phyloP scores from a whole-genome alignment of 2,113 vertebrate species.

The Scatophagus argus region DNA sequence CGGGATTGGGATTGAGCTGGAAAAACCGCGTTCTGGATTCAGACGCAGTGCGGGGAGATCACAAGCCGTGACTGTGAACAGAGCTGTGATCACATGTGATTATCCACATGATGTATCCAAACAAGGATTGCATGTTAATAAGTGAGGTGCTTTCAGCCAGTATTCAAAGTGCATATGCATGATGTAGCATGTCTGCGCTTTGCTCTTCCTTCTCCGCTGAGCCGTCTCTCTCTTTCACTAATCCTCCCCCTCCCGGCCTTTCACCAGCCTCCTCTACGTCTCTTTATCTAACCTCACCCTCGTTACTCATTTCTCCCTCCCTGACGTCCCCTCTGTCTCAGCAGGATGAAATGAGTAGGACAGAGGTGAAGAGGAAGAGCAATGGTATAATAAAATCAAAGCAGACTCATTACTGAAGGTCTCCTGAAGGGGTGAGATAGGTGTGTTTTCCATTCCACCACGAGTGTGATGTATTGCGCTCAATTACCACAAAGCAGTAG shows the following conservation, averaged over 20 bases:
- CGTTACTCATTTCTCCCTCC: not conserved
- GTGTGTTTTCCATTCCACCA: slow-evolving; percentile 39
- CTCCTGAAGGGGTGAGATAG: slow-evolving; percentile 49
- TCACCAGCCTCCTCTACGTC: not conserved
- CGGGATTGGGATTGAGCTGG: too few relatives aligned
- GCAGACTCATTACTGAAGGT: slow-evolving; percentile 54
- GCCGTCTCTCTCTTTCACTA: not conserved
- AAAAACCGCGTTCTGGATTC: too few relatives aligned
- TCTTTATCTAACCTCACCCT: not conserved
- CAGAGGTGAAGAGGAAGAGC: slow-evolving; percentile 43
- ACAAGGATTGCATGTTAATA: not conserved
- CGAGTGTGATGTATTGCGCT: slow-evolving; percentile 33
- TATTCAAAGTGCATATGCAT: too few relatives aligned
- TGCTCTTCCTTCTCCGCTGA: not conserved
- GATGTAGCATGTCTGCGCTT: not conserved
- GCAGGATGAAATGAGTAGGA: slow-evolving; percentile 35
- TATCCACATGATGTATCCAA: not conserved
- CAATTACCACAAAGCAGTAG: slow-evolving; percentile 25
- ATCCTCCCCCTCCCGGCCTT: not conserved
- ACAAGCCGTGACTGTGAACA: too few relatives aligned
- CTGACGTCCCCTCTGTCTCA: slow-evolving; percentile 9
- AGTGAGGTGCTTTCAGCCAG: not conserved
- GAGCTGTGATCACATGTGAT: not conserved
- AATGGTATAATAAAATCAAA: slow-evolving; percentile 52
- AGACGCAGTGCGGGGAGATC: not conserved